phyloP scores from a whole-genome alignment of 30 jellyfish, hydroid and myxozoan genomes.

The Turritopsis rubra region DNA sequence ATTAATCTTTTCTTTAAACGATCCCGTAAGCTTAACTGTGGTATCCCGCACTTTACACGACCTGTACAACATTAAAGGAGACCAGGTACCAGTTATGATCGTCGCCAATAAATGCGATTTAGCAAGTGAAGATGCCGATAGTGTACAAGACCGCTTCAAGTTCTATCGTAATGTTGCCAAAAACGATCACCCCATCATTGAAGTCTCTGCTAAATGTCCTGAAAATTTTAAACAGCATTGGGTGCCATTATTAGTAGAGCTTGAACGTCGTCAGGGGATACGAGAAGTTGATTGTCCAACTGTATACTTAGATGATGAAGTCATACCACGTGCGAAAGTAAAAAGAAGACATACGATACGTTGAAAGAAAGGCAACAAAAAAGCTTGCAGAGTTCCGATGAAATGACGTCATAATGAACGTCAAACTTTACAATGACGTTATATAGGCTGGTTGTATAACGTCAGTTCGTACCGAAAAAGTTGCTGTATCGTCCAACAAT shows the following conservation, averaged over 20 bases:
- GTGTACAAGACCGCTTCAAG: slow-evolving; percentile 3
- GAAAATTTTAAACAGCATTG: slow-evolving; percentile 4
- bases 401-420: neutral
- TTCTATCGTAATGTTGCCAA: slow-evolving; percentile 13
- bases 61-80: neutral
- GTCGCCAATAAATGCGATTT: slow-evolving; percentile 24
- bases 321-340: neutral
- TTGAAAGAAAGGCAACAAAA: neutral
- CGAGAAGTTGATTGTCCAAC: slow-evolving; percentile 1
- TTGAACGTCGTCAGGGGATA: slow-evolving; percentile 11
- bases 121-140: slow-evolving; percentile 18
- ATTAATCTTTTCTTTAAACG: slow-evolving; percentile 8
- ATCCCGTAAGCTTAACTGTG: neutral
- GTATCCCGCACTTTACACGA: slow-evolving; percentile 5
- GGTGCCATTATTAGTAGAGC: slow-evolving; percentile 8
- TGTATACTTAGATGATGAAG: slow-evolving; percentile 4
- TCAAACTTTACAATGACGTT: neutral
- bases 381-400: neutral
- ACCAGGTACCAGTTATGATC: slow-evolving; percentile 14
- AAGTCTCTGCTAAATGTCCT: slow-evolving; percentile 12
- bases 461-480: too few species aligned
- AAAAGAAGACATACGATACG: neutral
- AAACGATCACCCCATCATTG: slow-evolving; percentile 16
- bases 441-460: neutral
- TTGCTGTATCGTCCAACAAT: too few species aligned